A percentile compares a stretch with the other conserved stretches of the same genome.
These are phyloP conservation scores for Rhabdophis nuchalis DNA, from an alignment of 2,797 vertebrate genomes.

Conservation along the genomic window DNA sequence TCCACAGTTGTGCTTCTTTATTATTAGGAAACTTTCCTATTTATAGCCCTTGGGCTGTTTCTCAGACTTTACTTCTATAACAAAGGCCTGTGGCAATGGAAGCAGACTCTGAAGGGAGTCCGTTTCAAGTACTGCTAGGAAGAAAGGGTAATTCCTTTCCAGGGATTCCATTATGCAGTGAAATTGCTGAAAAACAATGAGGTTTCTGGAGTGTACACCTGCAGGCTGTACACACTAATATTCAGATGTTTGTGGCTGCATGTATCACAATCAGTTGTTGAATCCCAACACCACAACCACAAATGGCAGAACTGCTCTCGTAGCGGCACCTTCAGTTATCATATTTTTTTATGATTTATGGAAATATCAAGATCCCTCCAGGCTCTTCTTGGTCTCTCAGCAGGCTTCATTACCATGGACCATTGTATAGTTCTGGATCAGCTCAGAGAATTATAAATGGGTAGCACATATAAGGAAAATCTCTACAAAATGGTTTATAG, in stretches of 20 bases:
- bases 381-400: neutral
- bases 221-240: neutral
- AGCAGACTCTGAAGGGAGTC: neutral
- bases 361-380: neutral
- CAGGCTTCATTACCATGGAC: neutral
- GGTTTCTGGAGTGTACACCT: neutral
- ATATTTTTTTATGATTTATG: neutral
- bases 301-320: neutral
- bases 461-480: neutral
- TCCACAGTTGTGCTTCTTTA: neutral
- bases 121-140: neutral
- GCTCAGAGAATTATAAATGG: neutral
- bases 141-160: neutral
- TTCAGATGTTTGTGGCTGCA: neutral
- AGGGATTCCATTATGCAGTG: neutral
- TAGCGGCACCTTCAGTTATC: neutral
- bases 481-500: no score
- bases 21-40: neutral
- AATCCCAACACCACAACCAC: neutral
- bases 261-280: neutral
- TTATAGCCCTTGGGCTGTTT: neutral
- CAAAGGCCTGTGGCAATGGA: neutral
- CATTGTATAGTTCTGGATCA: neutral
- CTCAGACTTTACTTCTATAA: neutral
- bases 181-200: neutral